phyloP scores from a whole-genome alignment of 2,113 vertebrate genomes.

The Albula goreensis region DNA sequence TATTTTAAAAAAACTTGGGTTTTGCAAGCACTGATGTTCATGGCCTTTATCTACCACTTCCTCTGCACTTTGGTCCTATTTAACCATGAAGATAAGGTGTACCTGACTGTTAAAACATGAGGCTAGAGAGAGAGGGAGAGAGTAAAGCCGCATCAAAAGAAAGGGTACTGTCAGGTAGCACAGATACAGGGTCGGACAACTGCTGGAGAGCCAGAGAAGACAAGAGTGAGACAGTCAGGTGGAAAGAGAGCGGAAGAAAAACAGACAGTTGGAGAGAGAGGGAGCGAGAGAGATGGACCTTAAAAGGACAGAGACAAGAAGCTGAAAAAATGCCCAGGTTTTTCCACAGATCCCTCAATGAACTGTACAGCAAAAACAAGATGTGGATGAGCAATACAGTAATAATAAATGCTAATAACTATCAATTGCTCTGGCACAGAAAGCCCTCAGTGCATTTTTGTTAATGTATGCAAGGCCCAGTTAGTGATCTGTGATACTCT shows the following conservation, averaged over 20 bases:
- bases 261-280: slow-evolving; percentile 6
- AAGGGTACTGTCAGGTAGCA: not conserved
- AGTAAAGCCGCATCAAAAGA: not conserved
- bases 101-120: not conserved
- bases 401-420: not conserved
- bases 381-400: not conserved
- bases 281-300: not conserved
- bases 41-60: not conserved
- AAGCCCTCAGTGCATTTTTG: not conserved
- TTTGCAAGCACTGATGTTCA: not conserved
- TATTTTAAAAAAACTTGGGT: not conserved
- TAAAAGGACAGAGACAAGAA: not conserved
- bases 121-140: not conserved
- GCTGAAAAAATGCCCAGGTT: slow-evolving; percentile 19
- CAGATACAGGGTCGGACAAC: not conserved
- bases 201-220: not conserved
- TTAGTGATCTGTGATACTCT: too few relatives aligned
- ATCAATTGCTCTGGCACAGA: not conserved
- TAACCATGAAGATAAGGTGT: not conserved
- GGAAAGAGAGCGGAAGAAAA: not conserved
- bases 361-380: not conserved
- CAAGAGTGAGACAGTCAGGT: not conserved
- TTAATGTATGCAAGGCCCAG: not conserved
- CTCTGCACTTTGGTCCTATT: not conserved
- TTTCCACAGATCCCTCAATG: not conserved